These are phyloP conservation scores for Saturnia japonica DNA, from an alignment of 2,888 invertebrate genomes.

Conservation along the genomic window DNA sequence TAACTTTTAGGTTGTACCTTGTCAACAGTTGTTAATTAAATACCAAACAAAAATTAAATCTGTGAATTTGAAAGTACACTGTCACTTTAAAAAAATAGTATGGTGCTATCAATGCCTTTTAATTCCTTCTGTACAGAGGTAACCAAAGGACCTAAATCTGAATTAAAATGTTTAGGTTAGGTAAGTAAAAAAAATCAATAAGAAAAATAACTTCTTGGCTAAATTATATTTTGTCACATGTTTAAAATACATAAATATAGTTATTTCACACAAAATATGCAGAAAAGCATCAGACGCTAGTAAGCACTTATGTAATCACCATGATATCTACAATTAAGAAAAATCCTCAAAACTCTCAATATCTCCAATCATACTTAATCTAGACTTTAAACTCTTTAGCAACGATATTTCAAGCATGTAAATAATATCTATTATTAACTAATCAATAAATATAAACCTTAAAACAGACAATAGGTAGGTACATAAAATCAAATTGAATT, in stretches of 20 bases:
- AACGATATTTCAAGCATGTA: background rate
- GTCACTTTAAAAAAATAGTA: no score
- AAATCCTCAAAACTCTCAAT: background rate
- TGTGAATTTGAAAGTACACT: no score
- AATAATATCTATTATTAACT: background rate
- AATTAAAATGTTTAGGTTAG: background rate
- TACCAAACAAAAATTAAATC: no score
- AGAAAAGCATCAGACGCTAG: background rate
- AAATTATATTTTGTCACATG: slow-evolving; percentile 3
- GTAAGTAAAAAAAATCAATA: no score
- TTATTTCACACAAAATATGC: background rate
- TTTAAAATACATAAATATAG: background rate
- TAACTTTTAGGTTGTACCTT: no score
- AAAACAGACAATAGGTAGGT: background rate
- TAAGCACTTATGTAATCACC: background rate
- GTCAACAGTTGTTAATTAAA: no score
- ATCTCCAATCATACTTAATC: background rate
- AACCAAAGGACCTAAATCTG: background rate
- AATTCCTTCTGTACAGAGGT: no score
- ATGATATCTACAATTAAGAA: background rate
- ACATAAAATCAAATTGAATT: background rate
- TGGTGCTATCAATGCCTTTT: no score
- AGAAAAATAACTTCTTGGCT: background rate
- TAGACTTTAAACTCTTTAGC: background rate
- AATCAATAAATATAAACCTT: slow-evolving; percentile 1